Evolutionary conservation across 1,140 invertebrate genomes (phyloP), one percentile per base, ranked within the genome.

Genomic region (Pogonognathellus flavescens): DNA sequence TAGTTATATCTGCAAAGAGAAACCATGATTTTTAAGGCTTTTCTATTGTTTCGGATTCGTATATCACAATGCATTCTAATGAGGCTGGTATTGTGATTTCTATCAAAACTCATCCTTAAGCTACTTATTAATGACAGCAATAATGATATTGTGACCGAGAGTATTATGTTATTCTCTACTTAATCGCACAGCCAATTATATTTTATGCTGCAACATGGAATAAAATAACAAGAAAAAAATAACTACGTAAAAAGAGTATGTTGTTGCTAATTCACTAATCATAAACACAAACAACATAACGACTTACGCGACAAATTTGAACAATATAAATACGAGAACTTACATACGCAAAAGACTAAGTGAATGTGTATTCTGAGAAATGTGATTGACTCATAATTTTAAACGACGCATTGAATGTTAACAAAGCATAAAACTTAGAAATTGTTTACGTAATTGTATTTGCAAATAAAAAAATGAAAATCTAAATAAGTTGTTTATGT

Each of bases 231-330:
- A 41, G 31, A 41, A 41, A 41, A 6, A 41, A 41, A 6, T 41
- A 41, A 6, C 31, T 41, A 3, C 2, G 31, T 41, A 41, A 41
- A 41, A 41, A 41, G 2, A 41, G 2, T 55, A 16, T 16, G 11
- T 55, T 55, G 11, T 16, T 55, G 2, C 10, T 2, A 2, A 14
- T 2, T 5, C 1, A 55, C 16, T 16, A 55, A 16, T 55, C 11
- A 20, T 66, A 66, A 66, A 66, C 62, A 66, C 25, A 66, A 66
- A 66, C 62, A 66, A 66, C 53, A 13, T 66, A 66, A 4, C 14
- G 22, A 13, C 59, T 20, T 16, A 4, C 31, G 6, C 31, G 31
- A 41, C 31, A 41, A 1, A 41, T 1, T 3, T 41, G 31, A 41
- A 41, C 1, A 41, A 41, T 3, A 41, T 41, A 41, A 41, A 6